These are phyloP conservation scores for Uropetala carovei DNA, from an alignment of 2,888 invertebrate species.

Conservation along the genomic window DNA sequence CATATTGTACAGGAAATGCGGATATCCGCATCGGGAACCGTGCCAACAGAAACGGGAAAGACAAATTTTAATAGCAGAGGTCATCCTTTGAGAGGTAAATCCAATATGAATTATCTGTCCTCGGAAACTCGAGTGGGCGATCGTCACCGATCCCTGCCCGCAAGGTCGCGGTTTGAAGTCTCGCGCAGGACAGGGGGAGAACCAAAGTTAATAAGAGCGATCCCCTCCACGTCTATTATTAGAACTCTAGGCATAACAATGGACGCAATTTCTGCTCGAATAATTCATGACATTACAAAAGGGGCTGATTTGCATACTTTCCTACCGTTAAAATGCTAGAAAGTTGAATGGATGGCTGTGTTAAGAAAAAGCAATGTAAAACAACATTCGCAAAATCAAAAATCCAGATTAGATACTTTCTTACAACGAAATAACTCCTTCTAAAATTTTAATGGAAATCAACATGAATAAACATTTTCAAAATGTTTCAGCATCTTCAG, in stretches of 20 bases:
- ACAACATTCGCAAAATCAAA: no score
- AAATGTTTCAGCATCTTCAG: no score
- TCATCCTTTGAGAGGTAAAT: not conserved
- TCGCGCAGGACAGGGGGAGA: not conserved
- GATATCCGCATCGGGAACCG: constrained; percentile 34
- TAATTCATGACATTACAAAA: no score
- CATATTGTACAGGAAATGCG: constrained; percentile 5
- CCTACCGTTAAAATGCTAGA: no score
- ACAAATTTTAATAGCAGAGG: not conserved
- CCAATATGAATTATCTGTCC: constrained; percentile 50
- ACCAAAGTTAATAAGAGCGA: constrained; percentile 6
- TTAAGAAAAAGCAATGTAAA: no score
- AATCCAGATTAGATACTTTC: no score
- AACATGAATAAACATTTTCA: no score
- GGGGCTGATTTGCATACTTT: no score
- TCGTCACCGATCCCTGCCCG: not conserved
- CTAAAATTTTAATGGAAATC: no score
- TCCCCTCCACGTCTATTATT: not conserved
- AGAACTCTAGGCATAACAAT: not conserved
- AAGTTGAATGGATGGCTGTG: no score
- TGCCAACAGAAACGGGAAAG: constrained; percentile 38
- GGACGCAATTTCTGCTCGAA: no score
- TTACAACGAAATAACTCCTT: no score
- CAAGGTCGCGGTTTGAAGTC: constrained; percentile 53
- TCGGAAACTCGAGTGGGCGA: constrained; percentile 23